phyloP scores from a whole-genome alignment of 92 coral and sea anemone species.

The Anthopleura xanthogrammica region DNA sequence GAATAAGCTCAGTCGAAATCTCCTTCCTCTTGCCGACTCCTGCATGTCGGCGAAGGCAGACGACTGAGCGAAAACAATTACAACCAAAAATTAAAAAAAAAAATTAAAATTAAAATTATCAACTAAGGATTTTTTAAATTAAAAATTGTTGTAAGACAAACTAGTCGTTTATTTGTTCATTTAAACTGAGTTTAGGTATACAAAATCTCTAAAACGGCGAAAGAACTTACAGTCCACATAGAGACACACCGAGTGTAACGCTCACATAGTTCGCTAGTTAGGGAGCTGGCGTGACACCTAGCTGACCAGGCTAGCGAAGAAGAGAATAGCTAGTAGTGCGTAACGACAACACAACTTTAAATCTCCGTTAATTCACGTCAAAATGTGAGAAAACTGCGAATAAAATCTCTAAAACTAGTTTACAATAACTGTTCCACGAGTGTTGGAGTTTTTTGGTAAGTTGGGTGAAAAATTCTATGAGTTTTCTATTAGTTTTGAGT shows the following conservation, averaged over 20 bases:
- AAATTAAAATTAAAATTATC: too few species aligned
- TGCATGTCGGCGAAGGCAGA: too few species aligned
- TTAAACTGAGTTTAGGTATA: too few species aligned
- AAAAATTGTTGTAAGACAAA: too few species aligned
- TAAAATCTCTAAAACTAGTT: not conserved
- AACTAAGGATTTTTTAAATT: too few species aligned
- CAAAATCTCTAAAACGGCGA: not conserved
- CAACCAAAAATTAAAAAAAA: too few species aligned
- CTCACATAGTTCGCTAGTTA: not conserved
- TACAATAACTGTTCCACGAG: not conserved
- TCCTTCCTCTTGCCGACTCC: too few species aligned
- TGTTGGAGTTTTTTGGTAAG: not conserved
- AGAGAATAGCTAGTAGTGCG: constrained; percentile 17
- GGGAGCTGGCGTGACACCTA: constrained; percentile 23
- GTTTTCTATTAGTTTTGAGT: not conserved
- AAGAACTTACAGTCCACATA: constrained; percentile 28
- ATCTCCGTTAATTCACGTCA: not conserved
- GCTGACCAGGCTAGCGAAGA: constrained; percentile 15
- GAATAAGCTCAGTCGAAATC: too few species aligned
- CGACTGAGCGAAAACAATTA: too few species aligned
- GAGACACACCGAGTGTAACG: constrained; percentile 17
- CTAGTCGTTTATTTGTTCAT: not conserved
- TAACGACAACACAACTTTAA: constrained; percentile 9
- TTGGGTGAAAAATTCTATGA: not conserved
- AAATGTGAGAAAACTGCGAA: not conserved